Evolutionary conservation across 2,888 invertebrate genomes (phyloP).

Genomic region (Caenorhabditis auriculariae): DNA sequence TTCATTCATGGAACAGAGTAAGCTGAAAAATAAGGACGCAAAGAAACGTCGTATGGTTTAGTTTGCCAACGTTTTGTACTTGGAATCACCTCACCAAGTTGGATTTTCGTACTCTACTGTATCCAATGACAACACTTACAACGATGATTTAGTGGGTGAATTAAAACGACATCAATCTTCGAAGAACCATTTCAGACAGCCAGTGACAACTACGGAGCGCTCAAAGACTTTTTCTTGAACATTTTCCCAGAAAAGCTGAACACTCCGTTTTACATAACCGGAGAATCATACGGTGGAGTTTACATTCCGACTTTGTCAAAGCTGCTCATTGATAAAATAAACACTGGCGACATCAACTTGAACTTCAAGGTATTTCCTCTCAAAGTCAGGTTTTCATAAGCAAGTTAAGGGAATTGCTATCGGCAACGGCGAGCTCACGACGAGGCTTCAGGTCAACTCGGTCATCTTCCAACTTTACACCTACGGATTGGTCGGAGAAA

Average conservation of each 20-base stretch:
- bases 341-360: conserved; percentile 17
- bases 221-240: conserved; percentile 65
- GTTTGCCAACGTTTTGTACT: conserved; percentile 65
- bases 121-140: conserved; percentile 61
- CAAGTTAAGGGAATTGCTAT: conserved; percentile 47
- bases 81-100: conserved; percentile 69
- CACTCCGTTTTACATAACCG: conserved; percentile 65
- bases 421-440: conserved; percentile 43
- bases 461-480: conserved; percentile 47
- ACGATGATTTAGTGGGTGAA: conserved; percentile 38
- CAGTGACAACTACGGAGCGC: conserved; percentile 65
- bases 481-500: conserved; percentile 44
- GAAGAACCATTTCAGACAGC: conserved; percentile 62
- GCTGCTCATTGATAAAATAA: conserved; percentile 27
- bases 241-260: conserved; percentile 65
- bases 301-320: conserved; percentile 64
- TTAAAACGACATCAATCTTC: neutral
- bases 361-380: conserved; percentile 29
- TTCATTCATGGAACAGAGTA: conserved; percentile 55
- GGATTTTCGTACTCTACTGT: conserved; percentile 68
- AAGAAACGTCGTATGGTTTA: conserved; percentile 7
- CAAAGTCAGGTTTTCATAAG: neutral
- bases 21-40: neutral
- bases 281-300: conserved; percentile 63
- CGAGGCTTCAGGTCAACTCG: conserved; percentile 40